Evolutionary conservation across 1,140 invertebrate genomes (phyloP), one percentile per base, ranked within the genome.

Genomic region (Frieseomelitta varia): DNA sequence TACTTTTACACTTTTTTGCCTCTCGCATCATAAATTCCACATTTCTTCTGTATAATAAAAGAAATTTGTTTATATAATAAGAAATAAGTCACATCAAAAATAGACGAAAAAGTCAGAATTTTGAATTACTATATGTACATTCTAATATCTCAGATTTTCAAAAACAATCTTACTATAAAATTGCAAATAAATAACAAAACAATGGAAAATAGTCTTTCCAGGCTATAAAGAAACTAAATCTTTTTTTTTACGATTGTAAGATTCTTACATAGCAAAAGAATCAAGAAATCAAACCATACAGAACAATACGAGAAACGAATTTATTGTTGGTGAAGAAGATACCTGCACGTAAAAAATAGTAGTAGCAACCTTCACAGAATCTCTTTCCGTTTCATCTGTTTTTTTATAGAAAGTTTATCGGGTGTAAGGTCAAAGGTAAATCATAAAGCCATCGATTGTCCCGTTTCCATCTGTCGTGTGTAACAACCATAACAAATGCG

Each of bases 401-500:
- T 76, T 78, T 67, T n/a, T 30, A 58, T 47, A 71, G 78, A 55
- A 69, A 58, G 30, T 71, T 71, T 71, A 19, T 34, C 1, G 19
- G 24, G 11, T 24, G 34, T 79, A 79, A 79, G 67, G 67, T 79
- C 53, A 79, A 58, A 79, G 78, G 78, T 68, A 53, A 61, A 77
- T 61, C 39, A n/a, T 27, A 58, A 78, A 78, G n/a, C 53, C 67
- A 79, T 79, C 78, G 67, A 79, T 71, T 56, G 30, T 30, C 12
- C 24, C 17, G 53, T 30, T 79, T 79, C 51, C 34, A 79, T 69
- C 53, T 69, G 39, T 71, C 65, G 24, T 56, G 21, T 55, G 53
- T 79, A 69, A 51, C 61, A 51, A 68, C 39, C 19, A 19, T 51
- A 34, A 79, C 65, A 34, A 21, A 68, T n/a, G 34, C 14, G 56